Evolutionary conservation across 2,113 vertebrate species (phyloP), one percentile per base, ranked within the genome.

Genomic region (Aspidoscelis tigris): DNA sequence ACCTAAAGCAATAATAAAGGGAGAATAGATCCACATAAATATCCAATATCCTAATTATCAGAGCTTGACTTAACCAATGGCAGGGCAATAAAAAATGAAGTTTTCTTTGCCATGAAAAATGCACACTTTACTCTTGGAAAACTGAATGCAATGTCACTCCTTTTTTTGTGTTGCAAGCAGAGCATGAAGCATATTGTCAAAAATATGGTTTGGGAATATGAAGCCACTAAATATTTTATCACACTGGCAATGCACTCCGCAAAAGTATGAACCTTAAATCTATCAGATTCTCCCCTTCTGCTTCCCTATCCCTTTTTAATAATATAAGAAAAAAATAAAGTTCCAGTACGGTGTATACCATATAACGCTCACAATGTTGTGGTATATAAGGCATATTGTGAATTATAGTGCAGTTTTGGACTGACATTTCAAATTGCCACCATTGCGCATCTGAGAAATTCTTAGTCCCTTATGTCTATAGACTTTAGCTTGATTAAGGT

Each of bases 21-120:
- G 91, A 92, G 94, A 95, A 92, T 89, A 91, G 93, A 88, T 89
- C 81, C 92, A 95, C 94, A 94, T 96, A 96, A 96, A 96, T 95
- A 95, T 93, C 92, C 92, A 84, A 80, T 93, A 91, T 90, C 92
- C 91, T 95, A 95, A 95, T 96, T 96, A 96, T 94, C 92, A 92
- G 93, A 93, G 92, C 92, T 94, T 93, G 92, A 90, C 93, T 94
- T 94, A 93, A 92, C 94, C 93, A 95, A 93, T 94, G 90, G 91
- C 86, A 87, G 88, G 85, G 86, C 93, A 93, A 88, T 96, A 94
- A 94, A 95, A 93, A 91, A 87, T 65, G 68, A 89, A 66, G 4
- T 53, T 88, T 89, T 78, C 84, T 90, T 93, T 91, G 85, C 91
- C 87, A 86, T 91, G 90, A 93, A 94, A 95, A 94, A 92, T 83